These are phyloP conservation scores for Gisinianus flammeolus DNA, from an alignment of 2,888 invertebrate genomes.

Conservation along the genomic window DNA sequence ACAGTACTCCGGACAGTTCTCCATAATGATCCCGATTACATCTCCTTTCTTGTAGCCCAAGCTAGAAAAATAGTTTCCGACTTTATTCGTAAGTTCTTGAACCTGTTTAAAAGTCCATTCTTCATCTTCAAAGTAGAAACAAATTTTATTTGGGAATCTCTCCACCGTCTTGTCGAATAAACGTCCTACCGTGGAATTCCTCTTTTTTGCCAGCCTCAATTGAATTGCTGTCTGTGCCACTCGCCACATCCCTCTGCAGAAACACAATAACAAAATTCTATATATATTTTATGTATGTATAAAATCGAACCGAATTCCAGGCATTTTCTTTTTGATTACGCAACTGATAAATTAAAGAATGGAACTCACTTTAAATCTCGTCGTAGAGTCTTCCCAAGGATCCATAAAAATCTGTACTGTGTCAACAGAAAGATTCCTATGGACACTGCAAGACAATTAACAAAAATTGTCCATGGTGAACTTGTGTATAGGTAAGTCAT, in stretches of 20 bases:
- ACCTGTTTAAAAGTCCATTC: constrained; percentile 84
- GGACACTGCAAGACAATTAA: constrained; percentile 27
- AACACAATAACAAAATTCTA: too few species aligned
- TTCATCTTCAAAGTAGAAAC: constrained; percentile 80
- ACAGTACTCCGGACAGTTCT: constrained; percentile 90
- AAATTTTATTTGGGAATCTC: constrained; percentile 80
- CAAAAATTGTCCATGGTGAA: not conserved
- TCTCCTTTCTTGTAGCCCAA: constrained; percentile 85
- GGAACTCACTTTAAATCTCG: constrained; percentile 78
- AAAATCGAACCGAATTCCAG: too few species aligned
- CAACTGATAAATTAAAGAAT: not conserved
- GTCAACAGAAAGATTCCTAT: constrained; percentile 45
- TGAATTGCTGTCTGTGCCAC: not conserved
- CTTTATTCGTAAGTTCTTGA: constrained; percentile 82
- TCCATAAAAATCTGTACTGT: constrained; percentile 74
- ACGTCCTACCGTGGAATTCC: constrained; percentile 71
- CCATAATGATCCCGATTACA: constrained; percentile 84
- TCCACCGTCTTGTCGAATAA: constrained; percentile 77
- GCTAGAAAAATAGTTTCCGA: constrained; percentile 77
- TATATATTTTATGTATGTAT: too few species aligned
- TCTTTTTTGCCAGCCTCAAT: not conserved
- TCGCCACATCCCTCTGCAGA: constrained; percentile 11
- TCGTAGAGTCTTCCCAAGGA: constrained; percentile 73
- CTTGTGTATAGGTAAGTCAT: too few species aligned
- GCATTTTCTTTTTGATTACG: too few species aligned